Evolutionary conservation across 1,140 invertebrate species (phyloP).

Genomic region (Cotesia glomerata): DNA sequence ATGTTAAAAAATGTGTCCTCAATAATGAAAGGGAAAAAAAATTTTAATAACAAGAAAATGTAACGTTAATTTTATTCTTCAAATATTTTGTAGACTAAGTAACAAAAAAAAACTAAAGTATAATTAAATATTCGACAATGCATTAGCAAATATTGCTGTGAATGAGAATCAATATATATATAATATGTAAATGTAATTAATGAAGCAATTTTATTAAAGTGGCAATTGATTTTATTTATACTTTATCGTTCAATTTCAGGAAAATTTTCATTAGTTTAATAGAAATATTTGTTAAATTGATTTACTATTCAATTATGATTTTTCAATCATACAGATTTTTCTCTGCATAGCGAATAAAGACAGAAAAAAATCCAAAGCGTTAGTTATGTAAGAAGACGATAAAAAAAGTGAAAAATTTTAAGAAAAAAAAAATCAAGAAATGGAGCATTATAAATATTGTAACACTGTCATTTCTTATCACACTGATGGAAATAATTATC

Average conservation of each 20-base stretch:
- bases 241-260: too few relatives aligned
- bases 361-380: constrained; percentile 21
- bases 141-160: background rate
- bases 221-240: background rate
- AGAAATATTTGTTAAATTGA: too few relatives aligned
- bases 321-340: constrained; percentile 21
- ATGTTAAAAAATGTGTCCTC: background rate
- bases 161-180: background rate
- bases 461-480: too few relatives aligned
- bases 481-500: constrained; percentile 18
- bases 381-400: constrained; percentile 6
- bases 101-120: background rate
- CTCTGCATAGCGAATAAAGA: constrained; percentile 3
- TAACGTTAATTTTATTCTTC: constrained; percentile 10
- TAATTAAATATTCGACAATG: background rate
- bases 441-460: too few relatives aligned
- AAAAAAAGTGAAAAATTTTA: constrained; percentile 1
- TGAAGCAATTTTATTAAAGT: too few relatives aligned
- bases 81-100: constrained; percentile 2
- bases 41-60: background rate
- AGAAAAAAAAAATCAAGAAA: constrained; percentile 1
- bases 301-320: background rate
- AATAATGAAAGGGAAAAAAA: background rate
- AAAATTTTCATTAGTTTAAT: too few relatives aligned
- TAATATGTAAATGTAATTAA: too few relatives aligned